Base-by-base conservation (phyloP, 2,113 vertebrate genomes). In the Campylorhamphus procurvoides region DNA sequence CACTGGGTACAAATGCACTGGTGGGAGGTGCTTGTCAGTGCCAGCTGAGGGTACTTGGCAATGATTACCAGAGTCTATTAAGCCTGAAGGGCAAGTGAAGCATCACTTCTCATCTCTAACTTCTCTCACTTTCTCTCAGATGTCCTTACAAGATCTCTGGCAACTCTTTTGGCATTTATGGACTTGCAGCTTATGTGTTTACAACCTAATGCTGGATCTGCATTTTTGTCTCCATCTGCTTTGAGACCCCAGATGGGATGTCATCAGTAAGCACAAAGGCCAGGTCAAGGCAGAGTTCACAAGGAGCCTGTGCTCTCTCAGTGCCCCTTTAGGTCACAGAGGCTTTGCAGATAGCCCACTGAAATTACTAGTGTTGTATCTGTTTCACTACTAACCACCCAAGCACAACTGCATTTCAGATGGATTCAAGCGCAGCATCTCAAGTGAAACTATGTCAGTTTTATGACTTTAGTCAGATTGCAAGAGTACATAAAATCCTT, bases 1-100 rank as follows among this genome's bases (percentile, higher is more conserved):
- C 1, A 1, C 33, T 5, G 0, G 1, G n/a, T 33, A 28, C 2
- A 2, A 35, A 20, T 6, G 29, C 0, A 0, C 50, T 60, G 46
- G 27, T 77, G 71, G 73, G 56, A 62, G 44, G 50, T 9, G 44
- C 44, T 44, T 8, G 58, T 24, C 1, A 27, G 39, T 64, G 53
- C 35, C 58, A 52, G 59, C 49, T 16, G 39, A 59, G 53, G 64
- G 53, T 46, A 52, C 35, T 10, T 2, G 0, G 33, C 44, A 11
- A 23, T 4, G 2, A 74, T 78, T 37, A 8, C 27, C 0, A 53
- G 64, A 60, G 46, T 55, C 69, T 35, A 0, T 29, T 50, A 37
- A 47, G 73, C n/a, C 6, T n/a, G 80, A 60, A 64, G 44, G 63
- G 35, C 33, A 47, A 31, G 35, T 18, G 10, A 46, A n/a, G 25